Evolutionary conservation across 2,797 vertebrate genomes (phyloP).

Genomic region (Halcyon badia): DNA sequence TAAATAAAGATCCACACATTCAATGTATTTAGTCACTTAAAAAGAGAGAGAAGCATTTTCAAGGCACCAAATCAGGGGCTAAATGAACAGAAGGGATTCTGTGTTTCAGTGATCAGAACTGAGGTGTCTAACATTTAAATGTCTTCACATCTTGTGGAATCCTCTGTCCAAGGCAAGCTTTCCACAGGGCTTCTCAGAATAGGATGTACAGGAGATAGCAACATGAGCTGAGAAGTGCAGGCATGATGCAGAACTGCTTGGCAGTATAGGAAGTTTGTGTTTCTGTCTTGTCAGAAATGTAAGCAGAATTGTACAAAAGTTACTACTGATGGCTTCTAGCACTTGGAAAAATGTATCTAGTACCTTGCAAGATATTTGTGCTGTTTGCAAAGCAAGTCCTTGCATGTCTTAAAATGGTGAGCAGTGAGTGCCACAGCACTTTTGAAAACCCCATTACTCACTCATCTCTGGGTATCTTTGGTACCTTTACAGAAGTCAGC

Average conservation of each 20-base stretch:
- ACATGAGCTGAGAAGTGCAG: fast-evolving
- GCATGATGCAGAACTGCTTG: background rate
- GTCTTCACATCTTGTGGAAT: background rate
- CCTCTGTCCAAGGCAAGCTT: background rate
- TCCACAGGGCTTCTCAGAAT: background rate
- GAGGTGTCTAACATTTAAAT: background rate
- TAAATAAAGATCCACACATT: background rate
- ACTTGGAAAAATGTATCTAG: background rate
- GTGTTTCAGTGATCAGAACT: background rate
- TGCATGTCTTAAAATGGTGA: background rate
- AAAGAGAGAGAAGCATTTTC: background rate
- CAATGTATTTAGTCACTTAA: background rate
- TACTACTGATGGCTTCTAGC: background rate
- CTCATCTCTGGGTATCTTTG: background rate
- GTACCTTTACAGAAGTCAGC: background rate
- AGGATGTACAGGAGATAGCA: background rate
- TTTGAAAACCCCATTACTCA: background rate
- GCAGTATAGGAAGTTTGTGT: background rate
- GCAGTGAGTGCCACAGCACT: background rate
- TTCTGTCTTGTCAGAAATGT: background rate
- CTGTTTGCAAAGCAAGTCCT: background rate
- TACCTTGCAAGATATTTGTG: background rate
- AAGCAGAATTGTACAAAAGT: background rate
- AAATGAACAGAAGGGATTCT: background rate
- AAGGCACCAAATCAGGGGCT: background rate